Evolutionary conservation across 2,888 invertebrate species (phyloP), one percentile per base, ranked within the genome.

Genomic region (Orchesellides sinensis): DNA sequence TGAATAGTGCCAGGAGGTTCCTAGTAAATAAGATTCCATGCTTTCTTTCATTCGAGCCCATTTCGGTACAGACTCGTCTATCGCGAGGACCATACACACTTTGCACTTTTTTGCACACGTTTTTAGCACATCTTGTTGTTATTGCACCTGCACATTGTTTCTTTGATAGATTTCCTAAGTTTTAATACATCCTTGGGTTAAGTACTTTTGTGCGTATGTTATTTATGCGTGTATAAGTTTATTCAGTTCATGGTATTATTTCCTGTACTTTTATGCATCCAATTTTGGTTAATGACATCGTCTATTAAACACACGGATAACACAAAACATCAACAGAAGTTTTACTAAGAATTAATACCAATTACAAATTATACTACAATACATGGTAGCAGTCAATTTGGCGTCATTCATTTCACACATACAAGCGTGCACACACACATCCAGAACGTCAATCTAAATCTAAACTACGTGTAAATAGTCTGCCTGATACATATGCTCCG

Each of bases 61-160:
- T 52, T 79, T 79, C 52, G 40, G 54, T 45, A 70, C 63, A 70
- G 70, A 45, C 70, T 49, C 61, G 61, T 70, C 52, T 65, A 45
- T 70, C 35, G 70, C 32, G 54, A 79, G 63, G 70, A 79, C 54
- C 79, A 56, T 45, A 69, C 70, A 70, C 40, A 19, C 61, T 74
- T 61, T 78, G 69, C 69, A 69, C 66, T 61, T 72, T 56, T 49
- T 54, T 1, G 40, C 40, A 40, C 40, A n/a, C 10, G 10, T 40
- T 40, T 59, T 29, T 52, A 21, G 52, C 52, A 52, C 52, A 8
- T 21, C 52, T 17, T 52, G 12, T 52, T 21, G 3, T 59, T 59
- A 78, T 59, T 78, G 78, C 78, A 78, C 78, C 77, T 45, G 61
- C 27, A 59, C 59, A 12, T 5, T 68, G 45, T 56, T 49, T 29